Evolutionary conservation across 2,888 invertebrate genomes (phyloP).

Genomic region (Drosophila pseudotakahashii): DNA sequence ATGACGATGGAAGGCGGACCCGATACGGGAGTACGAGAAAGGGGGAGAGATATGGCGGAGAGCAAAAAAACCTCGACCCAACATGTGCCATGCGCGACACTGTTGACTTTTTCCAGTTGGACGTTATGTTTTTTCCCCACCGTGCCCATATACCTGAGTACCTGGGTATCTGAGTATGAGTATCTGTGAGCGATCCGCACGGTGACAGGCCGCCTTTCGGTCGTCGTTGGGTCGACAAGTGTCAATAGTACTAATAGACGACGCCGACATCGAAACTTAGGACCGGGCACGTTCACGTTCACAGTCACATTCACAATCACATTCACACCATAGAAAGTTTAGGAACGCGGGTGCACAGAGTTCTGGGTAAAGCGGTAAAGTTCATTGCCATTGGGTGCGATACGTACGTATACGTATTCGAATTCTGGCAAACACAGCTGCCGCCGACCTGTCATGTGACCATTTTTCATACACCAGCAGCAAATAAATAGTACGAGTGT

Average conservation of each 20-base stretch:
- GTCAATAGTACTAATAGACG: slow-evolving; percentile 82
- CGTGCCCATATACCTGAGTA: slow-evolving; percentile 43
- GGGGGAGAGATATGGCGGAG: background rate
- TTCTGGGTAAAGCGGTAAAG: slow-evolving; percentile 68
- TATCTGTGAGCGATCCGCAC: slow-evolving; percentile 65
- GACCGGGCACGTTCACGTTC: slow-evolving; percentile 45
- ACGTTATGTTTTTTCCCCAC: slow-evolving; percentile 22
- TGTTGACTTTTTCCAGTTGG: slow-evolving; percentile 76
- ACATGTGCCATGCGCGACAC: slow-evolving; percentile 69
- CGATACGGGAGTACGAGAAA: slow-evolving; percentile 22
- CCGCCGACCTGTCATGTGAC: slow-evolving; percentile 63
- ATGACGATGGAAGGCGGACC: slow-evolving; percentile 11
- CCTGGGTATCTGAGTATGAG: slow-evolving; percentile 12
- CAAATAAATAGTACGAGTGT: slow-evolving; percentile 5
- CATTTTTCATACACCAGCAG: slow-evolving; percentile 56
- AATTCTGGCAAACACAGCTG: slow-evolving; percentile 71
- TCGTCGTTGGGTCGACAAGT: slow-evolving; percentile 72
- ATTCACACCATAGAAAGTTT: slow-evolving; percentile 15
- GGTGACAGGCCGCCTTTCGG: slow-evolving; percentile 69
- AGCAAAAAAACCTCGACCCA: slow-evolving; percentile 38
- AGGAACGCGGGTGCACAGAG: slow-evolving; percentile 12
- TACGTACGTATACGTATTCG: slow-evolving; percentile 13
- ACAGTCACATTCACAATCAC: slow-evolving; percentile 34
- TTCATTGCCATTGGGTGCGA: slow-evolving; percentile 77
- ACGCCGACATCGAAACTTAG: slow-evolving; percentile 48